Conservation (phyloP, 2,113 vertebrate species). For the Erythrolamprus reginae region DNA sequence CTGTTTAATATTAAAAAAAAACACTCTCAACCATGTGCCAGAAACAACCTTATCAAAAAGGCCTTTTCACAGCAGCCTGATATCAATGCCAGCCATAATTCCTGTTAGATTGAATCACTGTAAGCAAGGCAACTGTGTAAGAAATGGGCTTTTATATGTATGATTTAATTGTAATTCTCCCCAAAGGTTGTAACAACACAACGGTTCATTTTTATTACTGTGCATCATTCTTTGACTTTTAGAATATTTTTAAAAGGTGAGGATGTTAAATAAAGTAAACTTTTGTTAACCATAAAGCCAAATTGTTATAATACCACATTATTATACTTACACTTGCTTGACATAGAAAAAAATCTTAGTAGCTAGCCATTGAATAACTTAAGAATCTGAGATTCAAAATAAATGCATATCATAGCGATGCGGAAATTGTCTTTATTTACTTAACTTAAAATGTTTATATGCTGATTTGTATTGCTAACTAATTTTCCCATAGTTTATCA, state of each 20-base stretch:
- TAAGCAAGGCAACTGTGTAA: conserved; percentile 53
- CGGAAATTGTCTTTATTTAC: background rate
- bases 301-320: background rate
- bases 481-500: background rate
- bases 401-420: background rate
- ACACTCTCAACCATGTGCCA: conserved; percentile 40
- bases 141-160: conserved; percentile 24
- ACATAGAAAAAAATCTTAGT: background rate
- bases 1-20: conserved; percentile 19
- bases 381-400: background rate
- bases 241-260: background rate
- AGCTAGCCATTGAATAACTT: background rate
- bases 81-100: conserved; percentile 54
- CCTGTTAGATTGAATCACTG: conserved; percentile 55
- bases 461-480: background rate
- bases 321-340: background rate
- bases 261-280: background rate
- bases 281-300: conserved; percentile 1
- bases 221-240: background rate
- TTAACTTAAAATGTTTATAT: background rate
- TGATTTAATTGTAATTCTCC: conserved; percentile 47
- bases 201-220: conserved; percentile 23
- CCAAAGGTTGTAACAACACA: conserved; percentile 9
- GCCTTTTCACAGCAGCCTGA: conserved; percentile 46
- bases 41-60: conserved; percentile 34